A percentile compares a stretch with the other conserved stretches of the same genome.
Evolutionary conservation across 1,140 invertebrate species (phyloP).

Genomic region (Ceratina australensis): DNA sequence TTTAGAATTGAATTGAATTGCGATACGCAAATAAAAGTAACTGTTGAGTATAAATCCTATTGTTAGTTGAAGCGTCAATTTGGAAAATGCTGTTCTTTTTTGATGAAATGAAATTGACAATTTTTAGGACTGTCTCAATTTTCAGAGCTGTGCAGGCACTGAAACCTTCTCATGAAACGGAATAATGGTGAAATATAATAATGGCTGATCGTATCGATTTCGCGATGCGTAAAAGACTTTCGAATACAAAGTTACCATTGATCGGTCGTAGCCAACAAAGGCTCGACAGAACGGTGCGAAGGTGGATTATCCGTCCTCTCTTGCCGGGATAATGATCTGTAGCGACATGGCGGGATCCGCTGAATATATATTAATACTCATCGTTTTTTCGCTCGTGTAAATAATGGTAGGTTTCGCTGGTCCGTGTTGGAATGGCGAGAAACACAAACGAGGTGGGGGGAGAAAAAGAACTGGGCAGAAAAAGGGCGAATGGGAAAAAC

Average conservation of each 20-base stretch:
- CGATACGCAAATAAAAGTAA: too few relatives aligned
- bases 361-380: constrained; percentile 65
- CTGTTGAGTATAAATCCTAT: too few relatives aligned
- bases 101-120: background rate
- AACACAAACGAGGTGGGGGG: background rate
- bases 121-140: constrained; percentile 1
- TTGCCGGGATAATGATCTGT: constrained; percentile 46
- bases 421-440: constrained; percentile 34
- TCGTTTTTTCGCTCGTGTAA: constrained; percentile 55
- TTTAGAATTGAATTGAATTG: background rate
- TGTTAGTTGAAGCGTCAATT: too few relatives aligned
- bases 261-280: constrained; percentile 27
- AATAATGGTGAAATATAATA: constrained; percentile 3
- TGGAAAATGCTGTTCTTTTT: background rate
- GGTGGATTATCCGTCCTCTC: constrained; percentile 33
- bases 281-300: constrained; percentile 19
- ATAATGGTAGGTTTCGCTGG: constrained; percentile 60
- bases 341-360: constrained; percentile 43
- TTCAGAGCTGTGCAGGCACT: background rate
- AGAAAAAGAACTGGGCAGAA: background rate
- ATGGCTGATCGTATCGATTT: constrained; percentile 8
- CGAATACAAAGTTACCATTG: constrained; percentile 16
- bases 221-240: background rate
- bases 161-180: constrained; percentile 4
- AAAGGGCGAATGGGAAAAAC: constrained; percentile 34